phyloP scores from a whole-genome alignment of 2,888 invertebrate species.

The Patella depressa region DNA sequence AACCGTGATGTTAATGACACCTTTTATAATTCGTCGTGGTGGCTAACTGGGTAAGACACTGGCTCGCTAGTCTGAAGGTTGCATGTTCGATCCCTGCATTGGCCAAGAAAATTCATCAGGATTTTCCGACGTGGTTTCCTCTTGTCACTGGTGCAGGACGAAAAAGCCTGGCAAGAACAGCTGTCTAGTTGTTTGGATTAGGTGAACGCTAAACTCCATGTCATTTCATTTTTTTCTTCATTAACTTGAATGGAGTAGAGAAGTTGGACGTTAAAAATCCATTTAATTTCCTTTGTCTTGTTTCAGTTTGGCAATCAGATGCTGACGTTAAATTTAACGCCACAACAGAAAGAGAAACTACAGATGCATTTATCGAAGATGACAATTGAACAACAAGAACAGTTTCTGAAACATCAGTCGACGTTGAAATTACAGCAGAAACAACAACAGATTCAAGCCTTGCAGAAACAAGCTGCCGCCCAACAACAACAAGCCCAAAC shows the following conservation, averaged over 20 bases:
- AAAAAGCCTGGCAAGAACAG: no score
- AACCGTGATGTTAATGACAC: no score
- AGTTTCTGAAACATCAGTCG: constrained; percentile 60
- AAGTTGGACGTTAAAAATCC: not conserved
- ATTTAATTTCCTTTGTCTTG: not conserved
- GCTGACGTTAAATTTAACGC: constrained; percentile 61
- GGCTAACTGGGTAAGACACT: no score
- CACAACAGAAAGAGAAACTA: constrained; percentile 61
- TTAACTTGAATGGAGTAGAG: no score
- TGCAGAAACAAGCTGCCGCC: not conserved
- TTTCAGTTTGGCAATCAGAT: constrained; percentile 71
- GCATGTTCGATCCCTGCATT: no score
- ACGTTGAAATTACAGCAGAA: constrained; percentile 44
- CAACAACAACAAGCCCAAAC: constrained; percentile 42
- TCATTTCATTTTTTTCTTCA: not conserved
- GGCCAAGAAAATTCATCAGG: no score
- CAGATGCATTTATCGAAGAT: constrained; percentile 56
- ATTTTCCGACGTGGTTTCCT: no score
- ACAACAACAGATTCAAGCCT: constrained; percentile 43
- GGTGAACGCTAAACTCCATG: no score
- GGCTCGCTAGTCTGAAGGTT: no score
- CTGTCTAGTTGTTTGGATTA: no score
- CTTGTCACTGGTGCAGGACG: no score
- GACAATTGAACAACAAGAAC: constrained; percentile 64
- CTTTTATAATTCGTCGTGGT: no score